Conservation (phyloP, 1,140 invertebrate genomes). For the Drosophila tsacasi region DNA sequence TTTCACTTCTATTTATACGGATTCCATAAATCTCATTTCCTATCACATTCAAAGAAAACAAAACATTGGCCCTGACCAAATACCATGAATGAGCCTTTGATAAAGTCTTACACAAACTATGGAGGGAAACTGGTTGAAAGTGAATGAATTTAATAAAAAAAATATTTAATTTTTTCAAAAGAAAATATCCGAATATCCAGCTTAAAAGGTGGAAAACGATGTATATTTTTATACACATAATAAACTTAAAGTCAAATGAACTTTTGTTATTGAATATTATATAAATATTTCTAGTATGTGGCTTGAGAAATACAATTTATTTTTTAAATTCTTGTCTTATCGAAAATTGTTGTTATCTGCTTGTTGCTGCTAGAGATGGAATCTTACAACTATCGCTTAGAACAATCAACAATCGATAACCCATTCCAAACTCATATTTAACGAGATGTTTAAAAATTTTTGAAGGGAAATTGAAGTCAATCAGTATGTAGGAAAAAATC, state of each 20-base stretch:
- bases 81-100: neutral
- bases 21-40: constrained; percentile 14
- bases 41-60: constrained; percentile 4
- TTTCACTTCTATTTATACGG: constrained; percentile 17
- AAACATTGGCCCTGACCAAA: neutral
- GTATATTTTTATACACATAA: too few species aligned
- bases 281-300: too few species aligned
- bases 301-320: neutral
- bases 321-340: neutral
- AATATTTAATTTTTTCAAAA: neutral
- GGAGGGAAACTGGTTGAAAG: neutral
- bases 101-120: neutral
- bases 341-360: neutral
- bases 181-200: neutral
- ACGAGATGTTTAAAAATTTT: neutral
- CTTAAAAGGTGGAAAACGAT: neutral
- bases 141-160: neutral
- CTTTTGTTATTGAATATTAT: too few species aligned
- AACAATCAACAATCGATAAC: neutral
- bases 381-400: neutral
- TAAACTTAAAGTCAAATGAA: too few species aligned
- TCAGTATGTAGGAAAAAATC: neutral
- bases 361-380: too few species aligned
- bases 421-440: too few species aligned
- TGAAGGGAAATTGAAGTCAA: too few species aligned